Evolutionary conservation across 2,113 vertebrate genomes (phyloP), one percentile per base, ranked within the genome.

Genomic region (Orthonyx spaldingii): DNA sequence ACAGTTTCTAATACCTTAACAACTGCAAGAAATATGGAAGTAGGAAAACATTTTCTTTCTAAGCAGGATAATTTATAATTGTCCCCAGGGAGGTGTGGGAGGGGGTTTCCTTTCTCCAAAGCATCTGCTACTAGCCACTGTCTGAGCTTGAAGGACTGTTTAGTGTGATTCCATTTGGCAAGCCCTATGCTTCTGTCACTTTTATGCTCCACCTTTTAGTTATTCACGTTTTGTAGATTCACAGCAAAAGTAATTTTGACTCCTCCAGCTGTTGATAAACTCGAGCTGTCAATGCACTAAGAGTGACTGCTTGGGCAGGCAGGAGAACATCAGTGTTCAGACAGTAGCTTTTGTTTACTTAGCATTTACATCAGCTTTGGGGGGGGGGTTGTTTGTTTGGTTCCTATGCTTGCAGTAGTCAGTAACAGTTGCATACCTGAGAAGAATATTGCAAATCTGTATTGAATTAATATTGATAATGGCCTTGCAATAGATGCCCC

Each of bases 251-350:
- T 66, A 89, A 92, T 53, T 91, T 93, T 96, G 81, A 97, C 89
- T 96, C 57, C 77, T 94, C 80, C 92, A 97, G 93, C 92, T 94
- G 87, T 88, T 96, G 93, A 90, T 93, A 95, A 92, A 93, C 69
- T 90, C 49, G 35, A 93, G 71, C 75, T 96, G 90, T 90, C 90
- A 86, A 11, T 81, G 68, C 69, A 81, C 32, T 64, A 68, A 75
- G 52, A 66, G 27, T 14, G 13, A 87, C 86, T 76, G 20, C 93
- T 97, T 57, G 27, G 63, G 64, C 59, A 89, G 88, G 47, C 64
- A 81, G 18, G 78, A 79, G 60, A 78, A 88, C 44, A 44, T 74
- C 59, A 72, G 42, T 75, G 53, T 89, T 83, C 46, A 93, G 44
- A 30, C 84, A 80, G 76, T 92, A 68, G 68, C 24, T 96, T 92